A percentile compares a stretch with the other conserved stretches of the same genome.
Conservation (phyloP, 2,797 vertebrate genomes). For the Podarcis siculus region DNA sequence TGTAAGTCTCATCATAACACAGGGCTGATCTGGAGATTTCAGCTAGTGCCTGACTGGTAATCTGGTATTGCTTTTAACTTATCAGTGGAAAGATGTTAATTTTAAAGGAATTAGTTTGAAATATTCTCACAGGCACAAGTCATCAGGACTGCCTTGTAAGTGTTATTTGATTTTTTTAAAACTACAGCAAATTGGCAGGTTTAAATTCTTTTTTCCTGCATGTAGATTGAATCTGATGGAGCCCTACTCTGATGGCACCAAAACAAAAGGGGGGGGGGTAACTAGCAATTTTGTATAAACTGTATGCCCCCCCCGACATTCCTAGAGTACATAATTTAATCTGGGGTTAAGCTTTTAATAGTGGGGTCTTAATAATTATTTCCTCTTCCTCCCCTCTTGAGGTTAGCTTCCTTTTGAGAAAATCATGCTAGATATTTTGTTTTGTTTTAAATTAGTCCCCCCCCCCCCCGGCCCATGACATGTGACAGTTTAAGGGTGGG, state of each 20-base stretch:
- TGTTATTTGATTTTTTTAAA: constrained; percentile 57
- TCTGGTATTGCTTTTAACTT: constrained; percentile 59
- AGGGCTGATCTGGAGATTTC: constrained; percentile 67
- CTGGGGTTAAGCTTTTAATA: constrained; percentile 53
- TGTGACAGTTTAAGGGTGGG: constrained; percentile 15
- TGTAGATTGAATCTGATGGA: constrained; percentile 57
- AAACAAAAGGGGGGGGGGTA: constrained; percentile 14
- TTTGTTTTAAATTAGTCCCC: neutral
- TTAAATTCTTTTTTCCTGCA: constrained; percentile 44
- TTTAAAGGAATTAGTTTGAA: constrained; percentile 72
- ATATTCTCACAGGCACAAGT: constrained; percentile 60
- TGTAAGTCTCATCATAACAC: constrained; percentile 66
- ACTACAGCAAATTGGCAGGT: constrained; percentile 57
- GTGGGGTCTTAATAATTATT: constrained; percentile 1
- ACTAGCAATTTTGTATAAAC: constrained; percentile 44
- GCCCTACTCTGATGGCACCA: constrained; percentile 43
- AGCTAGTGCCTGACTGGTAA: constrained; percentile 34
- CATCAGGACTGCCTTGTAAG: constrained; percentile 59
- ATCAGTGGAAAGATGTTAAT: constrained; percentile 67
- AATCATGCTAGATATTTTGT: constrained; percentile 20
- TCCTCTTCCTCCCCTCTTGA: neutral
- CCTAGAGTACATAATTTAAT: constrained; percentile 40
- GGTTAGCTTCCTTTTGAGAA: constrained; percentile 30
- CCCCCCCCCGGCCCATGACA: neutral
- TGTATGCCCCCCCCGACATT: constrained; percentile 44